phyloP scores from a whole-genome alignment of 2,797 vertebrate genomes.

The Loris lydekkerianus region DNA sequence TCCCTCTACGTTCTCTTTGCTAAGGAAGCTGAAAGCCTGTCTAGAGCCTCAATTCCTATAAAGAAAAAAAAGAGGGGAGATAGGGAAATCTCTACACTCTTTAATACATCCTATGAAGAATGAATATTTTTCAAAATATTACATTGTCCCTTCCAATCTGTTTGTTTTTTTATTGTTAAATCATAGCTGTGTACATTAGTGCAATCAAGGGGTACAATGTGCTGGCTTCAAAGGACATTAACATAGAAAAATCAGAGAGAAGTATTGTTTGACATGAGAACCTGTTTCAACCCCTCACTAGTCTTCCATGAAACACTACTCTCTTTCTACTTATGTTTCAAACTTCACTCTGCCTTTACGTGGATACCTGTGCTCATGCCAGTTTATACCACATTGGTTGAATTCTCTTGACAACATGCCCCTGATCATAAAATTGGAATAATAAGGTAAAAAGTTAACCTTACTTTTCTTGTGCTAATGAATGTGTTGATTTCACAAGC shows the following conservation, averaged over 20 bases:
- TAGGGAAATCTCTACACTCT: not conserved
- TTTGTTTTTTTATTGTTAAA: not conserved
- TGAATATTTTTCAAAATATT: constrained; percentile 26
- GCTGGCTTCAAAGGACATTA: not conserved
- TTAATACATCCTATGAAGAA: not conserved
- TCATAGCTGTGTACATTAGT: no score
- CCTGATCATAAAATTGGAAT: not conserved
- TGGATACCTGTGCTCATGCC: not conserved
- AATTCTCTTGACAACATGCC: not conserved
- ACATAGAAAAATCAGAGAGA: not conserved
- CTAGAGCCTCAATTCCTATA: not conserved
- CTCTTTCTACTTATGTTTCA: not conserved
- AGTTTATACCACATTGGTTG: not conserved
- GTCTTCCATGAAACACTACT: not conserved
- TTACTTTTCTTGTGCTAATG: not conserved
- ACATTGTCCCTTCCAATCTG: not conserved
- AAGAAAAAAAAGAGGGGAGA: not conserved
- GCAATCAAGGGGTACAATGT: no score
- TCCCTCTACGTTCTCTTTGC: not conserved
- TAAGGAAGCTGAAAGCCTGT: not conserved
- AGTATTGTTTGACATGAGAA: not conserved
- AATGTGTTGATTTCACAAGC: not conserved
- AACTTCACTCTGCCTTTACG: not conserved
- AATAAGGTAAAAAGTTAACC: not conserved
- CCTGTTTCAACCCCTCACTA: not conserved